Conservation (phyloP, 2,797 vertebrate genomes). For the Xenops minutus region DNA sequence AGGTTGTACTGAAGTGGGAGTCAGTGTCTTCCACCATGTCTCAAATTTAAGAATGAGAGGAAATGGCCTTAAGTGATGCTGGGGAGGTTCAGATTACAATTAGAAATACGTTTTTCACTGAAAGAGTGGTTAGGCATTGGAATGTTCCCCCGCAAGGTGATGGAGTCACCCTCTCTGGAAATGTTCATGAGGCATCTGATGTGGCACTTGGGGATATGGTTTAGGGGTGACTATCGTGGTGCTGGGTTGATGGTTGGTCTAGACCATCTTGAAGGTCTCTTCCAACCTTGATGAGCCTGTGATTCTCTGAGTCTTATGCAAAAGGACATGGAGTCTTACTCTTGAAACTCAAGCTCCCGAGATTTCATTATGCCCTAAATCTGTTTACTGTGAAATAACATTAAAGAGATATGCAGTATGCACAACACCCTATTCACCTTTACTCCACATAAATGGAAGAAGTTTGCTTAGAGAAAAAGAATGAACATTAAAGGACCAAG, state of each 20-base stretch:
- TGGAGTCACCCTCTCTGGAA: neutral
- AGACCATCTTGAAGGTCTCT: neutral
- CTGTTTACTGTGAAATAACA: neutral
- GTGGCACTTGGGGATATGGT: neutral
- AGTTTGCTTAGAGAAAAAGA: neutral
- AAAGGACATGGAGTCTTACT: neutral
- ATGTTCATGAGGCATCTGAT: neutral
- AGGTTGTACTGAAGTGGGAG: neutral
- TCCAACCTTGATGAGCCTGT: neutral
- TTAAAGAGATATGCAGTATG: neutral
- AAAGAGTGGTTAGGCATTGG: neutral
- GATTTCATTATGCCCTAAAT: neutral
- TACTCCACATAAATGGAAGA: neutral
- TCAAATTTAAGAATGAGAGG: neutral
- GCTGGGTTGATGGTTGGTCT: neutral
- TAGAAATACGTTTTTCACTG: neutral
- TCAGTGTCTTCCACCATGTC: neutral
- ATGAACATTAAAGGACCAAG: neutral
- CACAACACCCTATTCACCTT: neutral
- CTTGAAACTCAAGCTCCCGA: neutral
- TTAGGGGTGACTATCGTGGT: neutral
- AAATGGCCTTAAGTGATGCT: neutral
- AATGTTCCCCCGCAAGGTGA: neutral
- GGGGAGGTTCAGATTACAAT: neutral
- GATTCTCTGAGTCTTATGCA: neutral